phyloP scores from a whole-genome alignment of 2,888 invertebrate genomes.

The Eueremaeus valkanovi region DNA sequence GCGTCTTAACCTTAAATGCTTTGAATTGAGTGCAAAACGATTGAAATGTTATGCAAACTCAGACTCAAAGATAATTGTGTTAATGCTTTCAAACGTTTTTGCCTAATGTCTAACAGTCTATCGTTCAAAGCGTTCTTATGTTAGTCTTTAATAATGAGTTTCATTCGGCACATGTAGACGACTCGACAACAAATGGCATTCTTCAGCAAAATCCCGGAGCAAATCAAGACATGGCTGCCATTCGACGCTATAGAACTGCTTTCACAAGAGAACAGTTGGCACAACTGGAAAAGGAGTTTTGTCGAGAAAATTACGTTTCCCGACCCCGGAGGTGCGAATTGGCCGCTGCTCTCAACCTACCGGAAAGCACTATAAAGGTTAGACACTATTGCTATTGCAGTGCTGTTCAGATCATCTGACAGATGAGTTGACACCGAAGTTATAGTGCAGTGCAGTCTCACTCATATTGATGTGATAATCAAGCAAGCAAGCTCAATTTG shows the following conservation, averaged over 20 bases:
- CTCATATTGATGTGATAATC: too few relatives aligned
- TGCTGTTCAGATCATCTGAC: too few relatives aligned
- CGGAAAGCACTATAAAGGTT: conserved; percentile 94
- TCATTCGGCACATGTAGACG: conserved; percentile 5
- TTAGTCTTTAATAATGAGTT: conserved; percentile 3
- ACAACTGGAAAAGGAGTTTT: conserved; percentile 90
- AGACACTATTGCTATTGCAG: background rate
- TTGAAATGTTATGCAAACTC: background rate
- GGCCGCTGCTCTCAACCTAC: conserved; percentile 83
- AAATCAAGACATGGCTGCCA: conserved; percentile 54
- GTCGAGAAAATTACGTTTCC: conserved; percentile 95
- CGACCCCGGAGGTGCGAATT: conserved; percentile 90
- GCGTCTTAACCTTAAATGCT: background rate
- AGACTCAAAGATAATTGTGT: background rate
- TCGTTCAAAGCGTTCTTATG: too few relatives aligned
- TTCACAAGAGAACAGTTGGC: conserved; percentile 91
- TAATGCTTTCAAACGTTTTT: background rate
- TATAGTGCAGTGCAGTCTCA: too few relatives aligned
- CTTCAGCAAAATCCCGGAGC: background rate
- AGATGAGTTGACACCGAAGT: too few relatives aligned
- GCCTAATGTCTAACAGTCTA: background rate
- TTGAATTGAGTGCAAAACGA: background rate
- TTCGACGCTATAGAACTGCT: conserved; percentile 89
- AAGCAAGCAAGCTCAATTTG: too few relatives aligned
- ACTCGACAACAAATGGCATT: conserved; percentile 27